These are phyloP conservation scores for Crypturellus undulatus DNA, from an alignment of 2,113 vertebrate species.

Conservation along the genomic window DNA sequence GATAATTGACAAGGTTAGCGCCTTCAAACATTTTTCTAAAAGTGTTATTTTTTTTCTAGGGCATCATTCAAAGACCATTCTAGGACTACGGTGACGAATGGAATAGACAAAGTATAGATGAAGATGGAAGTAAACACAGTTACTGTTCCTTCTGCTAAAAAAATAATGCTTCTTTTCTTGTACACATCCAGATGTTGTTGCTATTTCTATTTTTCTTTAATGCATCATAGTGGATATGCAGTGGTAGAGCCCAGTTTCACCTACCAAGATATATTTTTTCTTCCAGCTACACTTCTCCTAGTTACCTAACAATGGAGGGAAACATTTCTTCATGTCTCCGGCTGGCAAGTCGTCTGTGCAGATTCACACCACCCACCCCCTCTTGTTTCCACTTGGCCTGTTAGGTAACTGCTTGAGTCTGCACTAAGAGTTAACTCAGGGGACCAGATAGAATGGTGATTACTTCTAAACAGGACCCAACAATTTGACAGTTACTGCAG, in stretches of 20 bases:
- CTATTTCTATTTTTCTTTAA: background rate
- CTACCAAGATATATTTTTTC: background rate
- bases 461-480: background rate
- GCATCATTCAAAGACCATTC: background rate
- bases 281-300: background rate
- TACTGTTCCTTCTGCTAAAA: background rate
- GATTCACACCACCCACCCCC: conserved; percentile 38
- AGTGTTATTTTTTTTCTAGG: background rate
- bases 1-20: background rate
- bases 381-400: conserved; percentile 6
- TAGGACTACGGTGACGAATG: background rate
- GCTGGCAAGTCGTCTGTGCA: conserved; percentile 10
- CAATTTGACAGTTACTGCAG: conserved; percentile 21
- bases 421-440: background rate
- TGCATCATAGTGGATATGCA: background rate
- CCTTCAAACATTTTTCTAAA: background rate
- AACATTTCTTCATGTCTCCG: background rate
- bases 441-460: background rate
- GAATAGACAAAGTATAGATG: background rate
- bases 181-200: background rate
- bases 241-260: background rate
- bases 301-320: background rate
- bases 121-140: background rate
- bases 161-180: background rate
- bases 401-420: conserved; percentile 30